phyloP scores from a whole-genome alignment of 2,113 vertebrate genomes.

The Aplodontia rufa region DNA sequence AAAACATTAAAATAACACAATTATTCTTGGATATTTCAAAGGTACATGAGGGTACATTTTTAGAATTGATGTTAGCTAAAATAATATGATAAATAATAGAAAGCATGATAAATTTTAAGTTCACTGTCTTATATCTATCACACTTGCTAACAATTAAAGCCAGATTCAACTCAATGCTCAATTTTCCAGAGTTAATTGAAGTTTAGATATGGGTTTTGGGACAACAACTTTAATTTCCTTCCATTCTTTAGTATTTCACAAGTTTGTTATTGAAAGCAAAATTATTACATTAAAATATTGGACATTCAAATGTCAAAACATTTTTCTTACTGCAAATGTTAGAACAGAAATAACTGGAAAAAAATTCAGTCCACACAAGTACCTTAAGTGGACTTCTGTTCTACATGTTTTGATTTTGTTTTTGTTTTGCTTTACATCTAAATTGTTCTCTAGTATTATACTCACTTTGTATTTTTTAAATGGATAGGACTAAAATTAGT shows the following conservation, averaged over 20 bases:
- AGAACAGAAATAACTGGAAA: not conserved
- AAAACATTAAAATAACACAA: not conserved
- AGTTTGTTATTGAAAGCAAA: not conserved
- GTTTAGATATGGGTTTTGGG: constrained; percentile 55
- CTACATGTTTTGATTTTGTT: not conserved
- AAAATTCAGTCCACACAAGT: not conserved
- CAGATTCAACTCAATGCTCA: constrained; percentile 46
- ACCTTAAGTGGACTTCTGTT: not conserved
- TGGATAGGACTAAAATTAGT: not conserved
- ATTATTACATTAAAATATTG: constrained; percentile 18
- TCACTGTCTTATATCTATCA: constrained; percentile 55
- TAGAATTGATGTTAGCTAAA: no score
- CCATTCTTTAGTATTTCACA: constrained; percentile 19
- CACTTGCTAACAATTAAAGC: constrained; percentile 45
- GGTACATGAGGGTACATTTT: not conserved
- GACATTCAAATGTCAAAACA: not conserved
- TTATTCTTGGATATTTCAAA: constrained; percentile 11
- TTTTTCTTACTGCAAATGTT: not conserved
- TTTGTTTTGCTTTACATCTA: not conserved
- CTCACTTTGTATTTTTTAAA: constrained; percentile 33
- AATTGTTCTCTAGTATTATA: not conserved
- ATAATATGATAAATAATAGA: not conserved
- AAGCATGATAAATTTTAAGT: not conserved
- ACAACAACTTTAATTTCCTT: constrained; percentile 55
- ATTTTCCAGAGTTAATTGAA: constrained; percentile 66